Base-by-base conservation (phyloP, 1,140 invertebrate species). In the Batillaria attramentaria region DNA sequence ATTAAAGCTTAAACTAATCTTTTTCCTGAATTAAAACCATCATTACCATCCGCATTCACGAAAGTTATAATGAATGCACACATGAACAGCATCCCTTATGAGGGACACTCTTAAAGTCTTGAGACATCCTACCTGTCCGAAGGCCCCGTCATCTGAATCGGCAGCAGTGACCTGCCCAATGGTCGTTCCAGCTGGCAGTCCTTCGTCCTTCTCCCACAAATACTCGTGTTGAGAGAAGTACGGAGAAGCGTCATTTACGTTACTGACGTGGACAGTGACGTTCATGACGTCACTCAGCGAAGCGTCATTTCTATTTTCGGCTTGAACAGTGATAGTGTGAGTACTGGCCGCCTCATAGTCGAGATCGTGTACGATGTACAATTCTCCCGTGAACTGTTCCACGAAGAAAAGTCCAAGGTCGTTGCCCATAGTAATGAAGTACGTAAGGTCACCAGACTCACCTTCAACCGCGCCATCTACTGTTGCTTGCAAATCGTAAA, bases 211-310 rank as follows among this genome's bases (percentile, higher is more conserved):
- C 28, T 33, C 4, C 62, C 75, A 77, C 16, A 65, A 33, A 41
- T 57, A 72, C 33, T 54, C 72, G 24, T 62, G 33, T 16, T 35
- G 35, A 3, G 60, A 43, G 24, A 57, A 82, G 13, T 74, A 73
- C 41, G 84, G 84, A 8, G 28, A 42, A 65, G 57, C 18, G 46
- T 85, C 84, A 78, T 85, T 85, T 31, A 98, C 92, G 33, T 70
- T 70, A 20, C 18, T 70, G 41, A 70, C 68, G 68, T 70, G 33
- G 6, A 70, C 68, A 70, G 35, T 46, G 6, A 70, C 43, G 1
- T 28, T 39, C 42, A 70, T 70, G 41, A 70, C 68, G 68, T 70
- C 68, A 43, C n/a, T 46, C 24, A 70, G n/a, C 8, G 24, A n/a
- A 39, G 16, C 42, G 28, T 70, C 74, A 1, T 37, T 60, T 3